Conservation (phyloP, 2,113 vertebrate genomes). For the Ameiurus melas region DNA sequence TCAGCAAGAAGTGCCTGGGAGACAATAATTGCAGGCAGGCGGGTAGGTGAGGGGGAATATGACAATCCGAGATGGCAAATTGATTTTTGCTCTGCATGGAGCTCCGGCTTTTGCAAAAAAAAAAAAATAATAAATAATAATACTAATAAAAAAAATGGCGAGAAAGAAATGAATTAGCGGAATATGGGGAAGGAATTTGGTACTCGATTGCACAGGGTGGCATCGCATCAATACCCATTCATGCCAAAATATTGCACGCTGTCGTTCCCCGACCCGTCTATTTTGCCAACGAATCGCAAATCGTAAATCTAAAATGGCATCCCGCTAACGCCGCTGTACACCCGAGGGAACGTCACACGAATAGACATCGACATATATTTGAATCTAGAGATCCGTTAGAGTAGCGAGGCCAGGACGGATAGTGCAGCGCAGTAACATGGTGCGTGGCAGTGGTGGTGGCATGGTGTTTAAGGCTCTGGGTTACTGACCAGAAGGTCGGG, state of each 20-base stretch:
- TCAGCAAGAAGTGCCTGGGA: conserved; percentile 57
- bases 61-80: conserved; percentile 71
- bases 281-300: conserved; percentile 50
- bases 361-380: background rate
- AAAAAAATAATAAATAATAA: conserved; percentile 22
- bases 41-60: conserved; percentile 64
- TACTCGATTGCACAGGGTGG: conserved; percentile 48
- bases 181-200: conserved; percentile 38
- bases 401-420: background rate
- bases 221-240: conserved; percentile 56
- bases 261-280: conserved; percentile 28
- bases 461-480: too few species aligned
- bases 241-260: conserved; percentile 32
- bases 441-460: too few species aligned
- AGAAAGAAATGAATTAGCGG: conserved; percentile 52
- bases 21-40: conserved; percentile 66
- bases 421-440: too few species aligned
- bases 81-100: conserved; percentile 69
- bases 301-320: conserved; percentile 7
- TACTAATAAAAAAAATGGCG: conserved; percentile 1
- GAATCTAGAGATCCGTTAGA: conserved; percentile 9
- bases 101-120: conserved; percentile 55
- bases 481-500: too few species aligned
- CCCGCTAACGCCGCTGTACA: conserved; percentile 11
- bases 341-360: background rate